A percentile compares a stretch with the other conserved stretches of the same genome.
Conservation (phyloP, 2,113 vertebrate genomes). For the Dryoscopus gambensis region DNA sequence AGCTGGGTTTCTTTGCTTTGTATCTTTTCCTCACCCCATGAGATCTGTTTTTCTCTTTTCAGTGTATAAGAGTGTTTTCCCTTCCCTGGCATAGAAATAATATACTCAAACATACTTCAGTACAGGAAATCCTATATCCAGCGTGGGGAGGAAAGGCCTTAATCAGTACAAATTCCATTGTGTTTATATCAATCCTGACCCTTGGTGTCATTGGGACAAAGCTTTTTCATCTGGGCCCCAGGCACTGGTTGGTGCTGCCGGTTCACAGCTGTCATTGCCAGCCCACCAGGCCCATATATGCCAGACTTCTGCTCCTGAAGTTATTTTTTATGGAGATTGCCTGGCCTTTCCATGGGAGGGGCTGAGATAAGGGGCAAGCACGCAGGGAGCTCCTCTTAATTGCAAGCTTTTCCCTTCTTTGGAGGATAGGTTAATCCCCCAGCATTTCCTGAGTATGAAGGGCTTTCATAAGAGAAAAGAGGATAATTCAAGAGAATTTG, state of each 20-base stretch:
- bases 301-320: not conserved
- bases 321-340: not conserved
- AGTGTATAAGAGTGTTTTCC: not conserved
- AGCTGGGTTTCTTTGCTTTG: not conserved
- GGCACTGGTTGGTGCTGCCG: not conserved
- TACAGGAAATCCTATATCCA: slow-evolving; percentile 54
- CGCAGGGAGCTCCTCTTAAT: not conserved
- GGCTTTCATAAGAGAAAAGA: not conserved
- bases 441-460: not conserved
- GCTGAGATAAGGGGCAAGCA: not conserved
- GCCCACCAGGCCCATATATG: not conserved
- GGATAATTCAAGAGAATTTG: not conserved
- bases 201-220: not conserved
- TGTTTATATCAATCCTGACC: slow-evolving; percentile 56
- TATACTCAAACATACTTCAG: not conserved
- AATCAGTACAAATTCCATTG: slow-evolving; percentile 61
- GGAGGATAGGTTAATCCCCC: slow-evolving; percentile 10
- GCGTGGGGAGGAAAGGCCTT: not conserved
- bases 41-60: not conserved
- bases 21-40: not conserved
- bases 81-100: slow-evolving; percentile 42
- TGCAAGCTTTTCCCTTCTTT: slow-evolving; percentile 1
- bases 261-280: not conserved
- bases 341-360: not conserved
- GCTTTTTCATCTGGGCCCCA: not conserved